These are phyloP conservation scores for Gibbula magus DNA, from an alignment of 2,888 invertebrate genomes.

Conservation along the genomic window DNA sequence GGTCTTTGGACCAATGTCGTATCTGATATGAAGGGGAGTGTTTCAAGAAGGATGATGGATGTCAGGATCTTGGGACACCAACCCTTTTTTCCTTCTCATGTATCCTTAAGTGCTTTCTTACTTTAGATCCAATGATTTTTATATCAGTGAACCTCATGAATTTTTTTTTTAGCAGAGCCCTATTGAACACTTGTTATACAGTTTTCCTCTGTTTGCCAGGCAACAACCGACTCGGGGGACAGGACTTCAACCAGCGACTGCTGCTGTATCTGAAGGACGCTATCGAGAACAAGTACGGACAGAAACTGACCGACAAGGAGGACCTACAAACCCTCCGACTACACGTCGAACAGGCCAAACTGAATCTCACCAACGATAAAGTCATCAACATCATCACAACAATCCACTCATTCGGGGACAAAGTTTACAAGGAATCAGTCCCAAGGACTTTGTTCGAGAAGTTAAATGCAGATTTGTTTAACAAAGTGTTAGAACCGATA, in stretches of 20 bases:
- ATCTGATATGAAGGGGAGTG: too few species aligned
- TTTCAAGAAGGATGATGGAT: too few species aligned
- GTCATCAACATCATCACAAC: constrained; percentile 64
- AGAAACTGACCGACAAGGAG: constrained; percentile 71
- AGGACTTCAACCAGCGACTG: constrained; percentile 77
- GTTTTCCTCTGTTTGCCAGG: constrained; percentile 55
- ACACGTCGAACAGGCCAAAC: constrained; percentile 75
- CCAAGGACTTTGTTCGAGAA: constrained; percentile 75
- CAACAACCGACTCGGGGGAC: constrained; percentile 78
- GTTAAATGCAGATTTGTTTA: constrained; percentile 75
- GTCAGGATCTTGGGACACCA: too few species aligned
- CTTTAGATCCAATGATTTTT: too few species aligned
- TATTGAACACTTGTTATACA: background rate
- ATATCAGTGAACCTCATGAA: too few species aligned
- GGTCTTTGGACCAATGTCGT: too few species aligned
- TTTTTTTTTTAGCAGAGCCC: too few species aligned
- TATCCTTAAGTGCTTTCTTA: too few species aligned
- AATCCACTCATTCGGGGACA: constrained; percentile 67
- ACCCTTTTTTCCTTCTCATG: too few species aligned
- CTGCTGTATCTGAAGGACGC: constrained; percentile 66
- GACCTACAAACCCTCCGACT: constrained; percentile 75
- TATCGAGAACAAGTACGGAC: constrained; percentile 65
- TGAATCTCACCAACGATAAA: constrained; percentile 69
- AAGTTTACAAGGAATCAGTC: constrained; percentile 64
- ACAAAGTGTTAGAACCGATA: constrained; percentile 75